Evolutionary conservation across 1,140 invertebrate species (phyloP).

Genomic region (Caenorhabditis remanei): DNA sequence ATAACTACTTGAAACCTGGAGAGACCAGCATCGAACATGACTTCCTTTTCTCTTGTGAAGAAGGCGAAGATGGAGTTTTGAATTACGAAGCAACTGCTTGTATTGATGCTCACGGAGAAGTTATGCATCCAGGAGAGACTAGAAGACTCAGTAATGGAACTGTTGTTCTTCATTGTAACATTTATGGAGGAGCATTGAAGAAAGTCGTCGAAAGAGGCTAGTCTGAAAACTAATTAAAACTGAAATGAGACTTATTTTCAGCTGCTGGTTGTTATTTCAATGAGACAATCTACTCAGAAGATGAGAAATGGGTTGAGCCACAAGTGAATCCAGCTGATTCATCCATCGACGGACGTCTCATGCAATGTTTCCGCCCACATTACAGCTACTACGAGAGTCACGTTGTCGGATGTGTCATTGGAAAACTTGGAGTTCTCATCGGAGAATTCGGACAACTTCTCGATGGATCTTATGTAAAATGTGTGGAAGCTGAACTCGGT

Average conservation of each 20-base stretch:
- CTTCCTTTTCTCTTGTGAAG: slow-evolving; percentile 53
- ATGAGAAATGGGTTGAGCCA: slow-evolving; percentile 60
- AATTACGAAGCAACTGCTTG: slow-evolving; percentile 60
- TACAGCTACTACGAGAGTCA: slow-evolving; percentile 61
- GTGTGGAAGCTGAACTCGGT: slow-evolving; percentile 52
- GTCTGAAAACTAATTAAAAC: too few species aligned
- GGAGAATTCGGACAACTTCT: slow-evolving; percentile 55
- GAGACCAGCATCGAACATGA: slow-evolving; percentile 49
- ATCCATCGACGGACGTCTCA: slow-evolving; percentile 50
- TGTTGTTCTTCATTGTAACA: slow-evolving; percentile 59
- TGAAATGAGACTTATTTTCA: too few species aligned
- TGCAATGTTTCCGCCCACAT: slow-evolving; percentile 65
- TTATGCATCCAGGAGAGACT: slow-evolving; percentile 57
- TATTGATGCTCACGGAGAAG: slow-evolving; percentile 53
- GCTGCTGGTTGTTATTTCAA: slow-evolving; percentile 64
- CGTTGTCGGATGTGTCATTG: slow-evolving; percentile 61
- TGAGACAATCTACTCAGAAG: slow-evolving; percentile 59
- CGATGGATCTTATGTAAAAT: slow-evolving; percentile 57
- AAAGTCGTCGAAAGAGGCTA: slow-evolving; percentile 59
- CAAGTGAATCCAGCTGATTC: slow-evolving; percentile 45
- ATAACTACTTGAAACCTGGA: slow-evolving; percentile 41
- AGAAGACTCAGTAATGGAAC: slow-evolving; percentile 58
- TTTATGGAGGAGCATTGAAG: slow-evolving; percentile 61
- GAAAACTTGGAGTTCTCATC: slow-evolving; percentile 56
- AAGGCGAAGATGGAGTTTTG: slow-evolving; percentile 59